phyloP scores from a whole-genome alignment of 2,888 invertebrate genomes.

The Phaonia tiefii region DNA sequence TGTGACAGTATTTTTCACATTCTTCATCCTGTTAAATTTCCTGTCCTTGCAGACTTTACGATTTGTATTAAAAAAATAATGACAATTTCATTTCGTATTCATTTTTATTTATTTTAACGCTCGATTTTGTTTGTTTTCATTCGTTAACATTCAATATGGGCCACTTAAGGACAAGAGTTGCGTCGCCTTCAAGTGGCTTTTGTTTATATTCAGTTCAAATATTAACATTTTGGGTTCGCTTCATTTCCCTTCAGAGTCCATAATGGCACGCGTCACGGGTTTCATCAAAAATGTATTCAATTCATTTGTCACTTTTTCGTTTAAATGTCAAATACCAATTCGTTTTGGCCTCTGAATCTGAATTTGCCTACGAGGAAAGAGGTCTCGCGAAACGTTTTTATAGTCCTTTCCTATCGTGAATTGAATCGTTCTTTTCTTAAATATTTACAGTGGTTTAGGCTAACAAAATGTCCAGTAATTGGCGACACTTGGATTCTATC shows the following conservation, averaged over 20 bases:
- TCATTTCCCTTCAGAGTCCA: no score
- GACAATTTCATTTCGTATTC: slow-evolving; percentile 1
- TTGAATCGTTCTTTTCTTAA: no score
- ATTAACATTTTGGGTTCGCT: no score
- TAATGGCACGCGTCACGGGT: background rate
- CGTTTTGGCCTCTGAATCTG: no score
- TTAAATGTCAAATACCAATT: slow-evolving; percentile 31
- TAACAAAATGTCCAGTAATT: no score
- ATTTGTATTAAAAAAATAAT: background rate
- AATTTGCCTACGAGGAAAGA: no score
- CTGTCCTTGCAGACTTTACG: background rate
- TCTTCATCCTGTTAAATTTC: slow-evolving; percentile 40
- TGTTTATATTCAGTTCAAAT: no score
- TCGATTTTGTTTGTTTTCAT: background rate
- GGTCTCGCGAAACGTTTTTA: no score
- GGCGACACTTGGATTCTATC: no score
- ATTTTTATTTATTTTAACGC: background rate
- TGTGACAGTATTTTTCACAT: slow-evolving; percentile 13
- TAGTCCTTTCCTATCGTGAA: no score
- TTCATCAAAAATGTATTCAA: slow-evolving; percentile 12
- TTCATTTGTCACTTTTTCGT: slow-evolving; percentile 40
- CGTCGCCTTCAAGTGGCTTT: background rate
- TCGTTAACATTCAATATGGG: background rate
- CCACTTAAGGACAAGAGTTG: background rate
- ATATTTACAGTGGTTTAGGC: no score